A percentile compares a stretch with the other conserved stretches of the same genome.
Evolutionary conservation across 2,113 vertebrate species (phyloP).

Genomic region (Opisthocomus hoazin): DNA sequence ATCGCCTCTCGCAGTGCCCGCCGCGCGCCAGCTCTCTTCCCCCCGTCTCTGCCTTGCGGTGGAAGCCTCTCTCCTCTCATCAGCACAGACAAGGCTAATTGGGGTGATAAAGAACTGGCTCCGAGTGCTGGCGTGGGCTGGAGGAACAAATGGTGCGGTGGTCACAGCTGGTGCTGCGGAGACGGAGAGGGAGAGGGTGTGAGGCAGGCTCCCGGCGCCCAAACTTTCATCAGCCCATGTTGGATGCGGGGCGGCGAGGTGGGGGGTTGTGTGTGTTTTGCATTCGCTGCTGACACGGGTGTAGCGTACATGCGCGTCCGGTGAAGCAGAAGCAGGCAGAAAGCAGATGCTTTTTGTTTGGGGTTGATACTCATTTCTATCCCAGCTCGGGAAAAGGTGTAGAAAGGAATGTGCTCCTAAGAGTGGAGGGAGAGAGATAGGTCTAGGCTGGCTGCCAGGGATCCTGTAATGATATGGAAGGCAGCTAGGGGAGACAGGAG

Average conservation of each 20-base stretch:
- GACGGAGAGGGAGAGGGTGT: conserved; percentile 29
- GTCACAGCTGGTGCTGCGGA: conserved; percentile 40
- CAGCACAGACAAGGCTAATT: conserved; percentile 60
- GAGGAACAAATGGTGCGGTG: conserved; percentile 41
- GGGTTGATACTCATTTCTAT: conserved; percentile 45
- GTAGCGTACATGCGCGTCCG: conserved; percentile 8
- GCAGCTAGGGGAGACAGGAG: conserved; percentile 64
- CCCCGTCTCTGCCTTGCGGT: neutral
- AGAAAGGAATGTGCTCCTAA: conserved; percentile 61
- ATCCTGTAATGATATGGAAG: conserved; percentile 60
- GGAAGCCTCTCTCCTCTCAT: conserved; percentile 54
- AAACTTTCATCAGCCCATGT: neutral
- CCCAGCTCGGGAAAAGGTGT: conserved; percentile 44
- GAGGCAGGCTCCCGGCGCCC: conserved; percentile 19
- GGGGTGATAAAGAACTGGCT: conserved; percentile 48
- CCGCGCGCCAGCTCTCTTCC: neutral
- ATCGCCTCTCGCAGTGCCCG: neutral
- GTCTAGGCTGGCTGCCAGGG: conserved; percentile 60
- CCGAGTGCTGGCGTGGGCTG: conserved; percentile 4
- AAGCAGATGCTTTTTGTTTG: conserved; percentile 52
- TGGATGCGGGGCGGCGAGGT: neutral
- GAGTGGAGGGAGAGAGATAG: conserved; percentile 54
- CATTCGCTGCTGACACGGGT: conserved; percentile 41
- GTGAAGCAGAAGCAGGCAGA: conserved; percentile 35
- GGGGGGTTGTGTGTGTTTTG: conserved; percentile 39